These are phyloP conservation scores for Zaprionus tsacasi DNA, from an alignment of 1,140 invertebrate genomes.

Conservation along the genomic window DNA sequence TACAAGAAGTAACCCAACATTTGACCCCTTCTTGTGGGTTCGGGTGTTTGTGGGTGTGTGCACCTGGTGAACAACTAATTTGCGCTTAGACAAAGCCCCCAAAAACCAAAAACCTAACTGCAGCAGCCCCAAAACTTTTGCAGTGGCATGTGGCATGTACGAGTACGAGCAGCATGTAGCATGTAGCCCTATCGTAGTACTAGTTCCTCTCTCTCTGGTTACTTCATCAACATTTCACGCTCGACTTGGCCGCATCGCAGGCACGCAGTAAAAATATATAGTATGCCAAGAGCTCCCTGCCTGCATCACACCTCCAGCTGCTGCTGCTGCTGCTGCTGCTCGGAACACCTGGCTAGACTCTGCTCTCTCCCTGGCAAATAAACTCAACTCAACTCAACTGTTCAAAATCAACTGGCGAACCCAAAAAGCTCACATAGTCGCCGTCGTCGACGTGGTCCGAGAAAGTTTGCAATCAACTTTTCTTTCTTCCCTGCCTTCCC, in stretches of 20 bases:
- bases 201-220: constrained; percentile 38
- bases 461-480: constrained; percentile 73
- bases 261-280: constrained; percentile 73
- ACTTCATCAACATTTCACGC: constrained; percentile 81
- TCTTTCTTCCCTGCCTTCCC: constrained; percentile 30
- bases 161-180: not conserved
- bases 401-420: constrained; percentile 70
- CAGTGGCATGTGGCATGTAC: constrained; percentile 46
- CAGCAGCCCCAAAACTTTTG: constrained; percentile 19
- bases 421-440: constrained; percentile 22
- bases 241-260: constrained; percentile 63
- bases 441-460: constrained; percentile 48
- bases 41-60: not conserved
- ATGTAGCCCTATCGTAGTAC: constrained; percentile 37
- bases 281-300: constrained; percentile 41
- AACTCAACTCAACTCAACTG: constrained; percentile 79
- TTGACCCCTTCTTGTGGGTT: constrained; percentile 43
- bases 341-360: constrained; percentile 61
- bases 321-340: constrained; percentile 6
- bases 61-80: constrained; percentile 70
- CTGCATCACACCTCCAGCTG: not conserved
- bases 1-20: constrained; percentile 28
- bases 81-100: constrained; percentile 53
- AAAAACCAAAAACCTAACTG: constrained; percentile 25
- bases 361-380: constrained; percentile 53